Evolutionary conservation across 2,797 vertebrate genomes (phyloP).

Genomic region (Aratinga solstitialis): DNA sequence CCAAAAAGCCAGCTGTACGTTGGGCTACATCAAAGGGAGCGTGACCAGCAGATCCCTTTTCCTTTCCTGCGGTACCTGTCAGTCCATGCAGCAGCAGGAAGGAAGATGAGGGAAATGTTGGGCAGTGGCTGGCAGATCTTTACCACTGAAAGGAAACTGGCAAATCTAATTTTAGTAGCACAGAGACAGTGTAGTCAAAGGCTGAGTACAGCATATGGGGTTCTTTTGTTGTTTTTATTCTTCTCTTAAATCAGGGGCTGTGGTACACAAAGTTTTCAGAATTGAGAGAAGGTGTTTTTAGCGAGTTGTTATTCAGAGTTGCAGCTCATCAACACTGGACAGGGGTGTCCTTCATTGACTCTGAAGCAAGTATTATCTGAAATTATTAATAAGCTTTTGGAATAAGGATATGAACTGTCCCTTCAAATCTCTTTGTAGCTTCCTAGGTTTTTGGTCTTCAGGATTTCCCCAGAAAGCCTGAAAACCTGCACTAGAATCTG

Average conservation of each 20-base stretch:
- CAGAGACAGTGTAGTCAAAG: not conserved
- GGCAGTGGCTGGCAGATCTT: not conserved
- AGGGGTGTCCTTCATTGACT: not conserved
- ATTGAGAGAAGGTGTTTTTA: not conserved
- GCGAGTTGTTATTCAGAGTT: not conserved
- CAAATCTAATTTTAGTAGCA: not conserved
- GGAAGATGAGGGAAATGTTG: not conserved
- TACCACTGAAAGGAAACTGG: not conserved
- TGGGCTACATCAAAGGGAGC: not conserved
- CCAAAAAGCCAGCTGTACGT: not conserved
- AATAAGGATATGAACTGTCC: not conserved
- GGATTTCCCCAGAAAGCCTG: not conserved
- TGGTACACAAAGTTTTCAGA: not conserved
- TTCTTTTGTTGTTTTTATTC: not conserved
- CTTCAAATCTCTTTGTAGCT: not conserved
- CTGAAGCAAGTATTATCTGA: not conserved
- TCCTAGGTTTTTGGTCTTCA: not conserved
- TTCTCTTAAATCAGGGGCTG: not conserved
- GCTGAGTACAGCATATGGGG: not conserved
- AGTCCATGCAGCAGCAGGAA: not conserved
- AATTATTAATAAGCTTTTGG: not conserved
- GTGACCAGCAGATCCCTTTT: not conserved
- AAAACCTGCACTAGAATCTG: not conserved
- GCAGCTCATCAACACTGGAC: not conserved
- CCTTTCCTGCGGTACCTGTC: rapidly evolving